Conservation (phyloP, 2,797 vertebrate genomes). For the Somateria mollissima region DNA sequence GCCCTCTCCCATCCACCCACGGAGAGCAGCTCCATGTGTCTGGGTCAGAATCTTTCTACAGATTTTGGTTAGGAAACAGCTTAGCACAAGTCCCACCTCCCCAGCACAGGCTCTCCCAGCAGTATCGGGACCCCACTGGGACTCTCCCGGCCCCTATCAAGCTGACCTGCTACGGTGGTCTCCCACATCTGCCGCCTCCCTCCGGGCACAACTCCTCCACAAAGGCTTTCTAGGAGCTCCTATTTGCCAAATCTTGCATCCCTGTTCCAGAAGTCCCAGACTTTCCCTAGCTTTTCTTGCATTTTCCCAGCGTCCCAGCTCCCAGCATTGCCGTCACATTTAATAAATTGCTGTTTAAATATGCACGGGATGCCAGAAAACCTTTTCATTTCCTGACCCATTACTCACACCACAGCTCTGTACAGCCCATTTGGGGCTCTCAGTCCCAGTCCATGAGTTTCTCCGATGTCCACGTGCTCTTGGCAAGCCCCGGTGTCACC, state of each 20-base stretch:
- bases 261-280: neutral
- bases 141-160: accelerated
- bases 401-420: neutral
- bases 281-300: neutral
- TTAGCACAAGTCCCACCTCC: neutral
- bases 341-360: neutral
- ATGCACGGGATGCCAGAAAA: neutral
- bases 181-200: neutral
- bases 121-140: neutral
- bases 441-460: neutral
- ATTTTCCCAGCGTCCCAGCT: neutral
- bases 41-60: neutral
- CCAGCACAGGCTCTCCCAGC: neutral
- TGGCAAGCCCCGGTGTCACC: neutral
- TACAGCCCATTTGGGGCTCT: neutral
- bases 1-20: neutral
- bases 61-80: neutral
- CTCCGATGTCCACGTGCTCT: neutral
- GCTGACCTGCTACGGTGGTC: neutral
- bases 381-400: neutral
- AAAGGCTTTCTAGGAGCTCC: neutral
- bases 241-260: neutral
- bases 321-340: neutral
- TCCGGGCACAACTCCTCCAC: neutral
- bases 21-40: neutral